Evolutionary conservation across 2,797 vertebrate genomes (phyloP).

Genomic region (Spondyliosoma cantharus): DNA sequence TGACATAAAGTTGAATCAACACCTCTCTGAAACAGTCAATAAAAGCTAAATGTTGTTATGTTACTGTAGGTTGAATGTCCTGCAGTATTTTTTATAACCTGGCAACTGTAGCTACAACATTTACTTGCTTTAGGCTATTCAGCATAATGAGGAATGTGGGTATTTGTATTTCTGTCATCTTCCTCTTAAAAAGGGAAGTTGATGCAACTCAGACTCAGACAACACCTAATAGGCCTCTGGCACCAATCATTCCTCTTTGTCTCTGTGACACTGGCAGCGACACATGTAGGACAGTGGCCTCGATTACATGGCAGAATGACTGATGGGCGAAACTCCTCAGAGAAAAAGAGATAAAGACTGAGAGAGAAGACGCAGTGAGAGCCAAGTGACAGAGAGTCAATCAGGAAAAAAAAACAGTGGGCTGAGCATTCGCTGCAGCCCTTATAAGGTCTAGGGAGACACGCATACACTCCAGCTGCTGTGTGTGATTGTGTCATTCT

Average conservation of each 20-base stretch:
- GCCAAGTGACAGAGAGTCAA: conserved; percentile 41
- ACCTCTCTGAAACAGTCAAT: background rate
- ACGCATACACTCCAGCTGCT: conserved; percentile 43
- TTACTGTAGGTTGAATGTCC: background rate
- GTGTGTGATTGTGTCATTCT: conserved; percentile 49
- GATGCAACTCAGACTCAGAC: conserved; percentile 8
- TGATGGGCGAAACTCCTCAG: conserved; percentile 28
- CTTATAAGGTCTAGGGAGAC: conserved; percentile 59
- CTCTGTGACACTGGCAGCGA: conserved; percentile 23
- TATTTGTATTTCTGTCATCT: conserved; percentile 7
- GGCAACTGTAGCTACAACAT: background rate
- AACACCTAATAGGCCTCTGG: conserved; percentile 16
- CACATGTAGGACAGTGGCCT: conserved; percentile 48
- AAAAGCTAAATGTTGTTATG: background rate
- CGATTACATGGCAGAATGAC: conserved; percentile 51
- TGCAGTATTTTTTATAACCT: background rate
- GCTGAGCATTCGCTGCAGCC: conserved; percentile 3
- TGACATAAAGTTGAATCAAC: background rate
- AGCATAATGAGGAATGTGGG: conserved; percentile 10
- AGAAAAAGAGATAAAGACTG: conserved; percentile 44
- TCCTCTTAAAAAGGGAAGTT: conserved; percentile 44
- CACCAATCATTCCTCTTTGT: conserved; percentile 34
- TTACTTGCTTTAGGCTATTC: conserved; percentile 7
- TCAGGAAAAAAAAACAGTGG: conserved; percentile 27
- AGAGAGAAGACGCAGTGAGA: conserved; percentile 32